Evolutionary conservation across 2,797 vertebrate genomes (phyloP).

Genomic region (Gymnoscopelus microlampas): DNA sequence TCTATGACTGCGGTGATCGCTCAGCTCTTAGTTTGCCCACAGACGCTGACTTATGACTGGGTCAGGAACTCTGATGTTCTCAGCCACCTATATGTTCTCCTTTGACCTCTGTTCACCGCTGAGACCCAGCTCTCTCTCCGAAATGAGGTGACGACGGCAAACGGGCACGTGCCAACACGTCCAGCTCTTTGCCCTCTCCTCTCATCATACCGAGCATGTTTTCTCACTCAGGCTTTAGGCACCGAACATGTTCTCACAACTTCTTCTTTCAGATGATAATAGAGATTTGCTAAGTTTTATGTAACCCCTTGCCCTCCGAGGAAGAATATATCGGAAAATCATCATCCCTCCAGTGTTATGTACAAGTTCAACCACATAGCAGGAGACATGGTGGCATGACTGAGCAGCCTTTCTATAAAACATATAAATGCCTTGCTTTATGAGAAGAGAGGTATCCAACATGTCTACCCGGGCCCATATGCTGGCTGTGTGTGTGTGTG

Average conservation of each 20-base stretch:
- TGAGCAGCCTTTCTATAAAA: slow-evolving; percentile 55
- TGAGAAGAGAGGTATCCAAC: slow-evolving; percentile 46
- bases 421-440: slow-evolving; percentile 62
- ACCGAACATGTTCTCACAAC: slow-evolving; percentile 67
- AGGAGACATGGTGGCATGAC: slow-evolving; percentile 65
- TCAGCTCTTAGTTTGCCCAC: slow-evolving; percentile 51
- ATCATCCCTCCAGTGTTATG: slow-evolving; percentile 34
- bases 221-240: slow-evolving; percentile 68
- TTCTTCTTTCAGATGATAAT: slow-evolving; percentile 56
- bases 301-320: slow-evolving; percentile 44
- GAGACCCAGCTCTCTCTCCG: slow-evolving; percentile 44
- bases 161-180: slow-evolving; percentile 72
- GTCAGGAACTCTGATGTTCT: slow-evolving; percentile 56
- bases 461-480: slow-evolving; percentile 27
- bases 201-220: slow-evolving; percentile 53
- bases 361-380: slow-evolving; percentile 45
- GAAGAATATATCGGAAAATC: slow-evolving; percentile 52
- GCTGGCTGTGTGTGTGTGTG: slow-evolving; percentile 33
- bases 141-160: slow-evolving; percentile 51
- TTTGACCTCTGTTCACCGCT: slow-evolving; percentile 47
- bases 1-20: slow-evolving; percentile 43
- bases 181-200: slow-evolving; percentile 69
- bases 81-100: slow-evolving; percentile 39
- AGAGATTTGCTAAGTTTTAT: slow-evolving; percentile 46
- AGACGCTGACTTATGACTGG: slow-evolving; percentile 59